These are phyloP conservation scores for Drosophila bocki DNA, from an alignment of 1,140 invertebrate species.

Conservation along the genomic window DNA sequence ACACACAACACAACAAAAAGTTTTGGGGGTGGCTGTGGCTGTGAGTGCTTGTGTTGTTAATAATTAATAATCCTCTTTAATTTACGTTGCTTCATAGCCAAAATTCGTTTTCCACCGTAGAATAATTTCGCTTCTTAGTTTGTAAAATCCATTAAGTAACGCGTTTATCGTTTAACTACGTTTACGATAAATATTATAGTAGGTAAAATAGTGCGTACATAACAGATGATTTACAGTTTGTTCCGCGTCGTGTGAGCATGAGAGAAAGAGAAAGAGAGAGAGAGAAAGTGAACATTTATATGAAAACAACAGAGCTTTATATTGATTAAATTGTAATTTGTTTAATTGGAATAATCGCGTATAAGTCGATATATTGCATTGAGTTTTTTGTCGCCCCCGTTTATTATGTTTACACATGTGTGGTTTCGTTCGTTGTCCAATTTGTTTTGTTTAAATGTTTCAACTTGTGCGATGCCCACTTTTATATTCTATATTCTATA, in stretches of 20 bases:
- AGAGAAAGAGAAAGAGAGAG: slow-evolving; percentile 16
- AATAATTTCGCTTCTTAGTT: slow-evolving; percentile 77
- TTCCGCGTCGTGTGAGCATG: slow-evolving; percentile 32
- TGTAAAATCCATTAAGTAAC: slow-evolving; percentile 52
- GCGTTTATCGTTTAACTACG: slow-evolving; percentile 30
- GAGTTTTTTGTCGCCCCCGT: slow-evolving; percentile 45
- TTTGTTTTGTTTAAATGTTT: slow-evolving; percentile 56
- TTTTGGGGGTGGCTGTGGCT: slow-evolving; percentile 54
- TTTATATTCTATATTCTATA: not conserved
- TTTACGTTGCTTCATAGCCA: slow-evolving; percentile 75
- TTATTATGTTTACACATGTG: slow-evolving; percentile 59
- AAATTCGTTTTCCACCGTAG: slow-evolving; percentile 80
- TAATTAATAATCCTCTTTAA: slow-evolving; percentile 55
- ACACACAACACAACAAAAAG: slow-evolving; percentile 9
- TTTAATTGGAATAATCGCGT: slow-evolving; percentile 61
- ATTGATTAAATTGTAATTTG: slow-evolving; percentile 73
- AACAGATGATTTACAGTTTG: slow-evolving; percentile 25
- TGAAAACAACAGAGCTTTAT: slow-evolving; percentile 79
- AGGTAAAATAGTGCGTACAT: slow-evolving; percentile 21
- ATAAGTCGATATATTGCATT: slow-evolving; percentile 45
- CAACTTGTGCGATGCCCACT: slow-evolving; percentile 9
- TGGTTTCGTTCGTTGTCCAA: slow-evolving; percentile 54
- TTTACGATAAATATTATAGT: slow-evolving; percentile 17
- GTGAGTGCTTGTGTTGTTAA: slow-evolving; percentile 53
- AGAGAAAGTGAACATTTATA: slow-evolving; percentile 22